Base-by-base conservation (phyloP, 1,140 invertebrate genomes). In the Agrypnia vestita region DNA sequence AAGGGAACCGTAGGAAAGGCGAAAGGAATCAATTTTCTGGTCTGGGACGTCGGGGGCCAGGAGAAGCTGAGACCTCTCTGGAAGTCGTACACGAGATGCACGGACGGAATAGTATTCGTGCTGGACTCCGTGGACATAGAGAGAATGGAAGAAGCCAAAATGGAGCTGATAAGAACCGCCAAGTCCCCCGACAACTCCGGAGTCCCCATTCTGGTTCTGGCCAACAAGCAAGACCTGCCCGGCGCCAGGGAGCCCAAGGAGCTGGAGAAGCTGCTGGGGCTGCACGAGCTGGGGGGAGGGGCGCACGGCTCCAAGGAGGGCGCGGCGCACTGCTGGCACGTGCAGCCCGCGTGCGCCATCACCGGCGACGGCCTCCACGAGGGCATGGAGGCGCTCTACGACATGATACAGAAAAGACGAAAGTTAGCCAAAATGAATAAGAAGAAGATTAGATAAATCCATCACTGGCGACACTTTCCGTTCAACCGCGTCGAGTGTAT, bases 361-460 rank as follows among this genome's bases (percentile, higher is more conserved):
- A 99, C 97, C 9, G 97, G 98, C 3, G 97, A 99, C 85, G 98
- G 97, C 43, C 91, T 99, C 0, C 95, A 97, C 86, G 97, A 99
- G 86, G 97, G 97, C 4, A 90, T 99, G 80, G 97, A 98, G 87
- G 94, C 93, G 4, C 90, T 99, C 19, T 98, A 98, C 87, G 96
- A 98, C 84, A 94, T 99, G 94, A 98, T 99, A 79, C 88, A 97
- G 80, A 98, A 98, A 88, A 92, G 96, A 83, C 93, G 96, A 87
- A 98, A 98, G 91, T 89, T 96, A 71, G 94, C 94, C 56, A 98
- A 97, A 90, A 90, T 95, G 84, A 92, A 93, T 82, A 94, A 95
- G 84, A 96, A 95, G 85, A 92, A 94, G 84, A 92, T 90, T 74
- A 90, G 88, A 90, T 90, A 90, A 88, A 87, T 83, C 49, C 9